Evolutionary conservation across 2,888 invertebrate genomes (phyloP).

Genomic region (Ceramica pisi): DNA sequence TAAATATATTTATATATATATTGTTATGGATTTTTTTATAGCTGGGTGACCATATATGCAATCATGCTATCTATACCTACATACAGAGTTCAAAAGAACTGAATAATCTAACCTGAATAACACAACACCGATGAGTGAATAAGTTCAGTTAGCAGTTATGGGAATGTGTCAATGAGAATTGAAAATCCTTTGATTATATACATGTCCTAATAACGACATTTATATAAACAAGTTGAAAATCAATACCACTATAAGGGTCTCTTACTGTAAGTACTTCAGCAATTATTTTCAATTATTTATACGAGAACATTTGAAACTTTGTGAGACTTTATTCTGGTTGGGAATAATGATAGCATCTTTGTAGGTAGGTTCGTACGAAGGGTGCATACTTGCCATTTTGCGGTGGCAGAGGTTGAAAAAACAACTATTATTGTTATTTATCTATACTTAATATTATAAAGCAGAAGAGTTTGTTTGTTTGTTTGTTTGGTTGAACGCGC

Average conservation of each 20-base stretch:
- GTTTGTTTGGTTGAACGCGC: too few species aligned
- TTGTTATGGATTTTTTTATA: conserved; percentile 17
- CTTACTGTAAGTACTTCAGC: too few species aligned
- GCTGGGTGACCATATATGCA: neutral
- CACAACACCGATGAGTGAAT: neutral
- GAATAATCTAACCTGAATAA: neutral
- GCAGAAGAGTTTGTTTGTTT: too few species aligned
- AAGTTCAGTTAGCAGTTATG: neutral
- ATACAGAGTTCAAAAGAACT: neutral
- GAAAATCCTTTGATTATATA: too few species aligned
- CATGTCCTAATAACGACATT: too few species aligned
- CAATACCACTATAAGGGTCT: too few species aligned
- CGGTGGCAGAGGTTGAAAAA: neutral
- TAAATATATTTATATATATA: too few species aligned
- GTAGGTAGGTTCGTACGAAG: neutral
- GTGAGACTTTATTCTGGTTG: neutral
- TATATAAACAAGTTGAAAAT: too few species aligned
- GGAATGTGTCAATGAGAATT: too few species aligned
- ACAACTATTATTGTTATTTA: neutral
- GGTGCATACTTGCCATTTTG: neutral
- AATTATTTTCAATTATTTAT: too few species aligned
- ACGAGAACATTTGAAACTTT: too few species aligned
- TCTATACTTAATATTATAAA: too few species aligned
- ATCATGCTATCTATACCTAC: neutral
- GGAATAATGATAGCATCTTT: neutral